Base-by-base conservation (phyloP, 2,113 vertebrate genomes). In the Oceanodroma tethys region DNA sequence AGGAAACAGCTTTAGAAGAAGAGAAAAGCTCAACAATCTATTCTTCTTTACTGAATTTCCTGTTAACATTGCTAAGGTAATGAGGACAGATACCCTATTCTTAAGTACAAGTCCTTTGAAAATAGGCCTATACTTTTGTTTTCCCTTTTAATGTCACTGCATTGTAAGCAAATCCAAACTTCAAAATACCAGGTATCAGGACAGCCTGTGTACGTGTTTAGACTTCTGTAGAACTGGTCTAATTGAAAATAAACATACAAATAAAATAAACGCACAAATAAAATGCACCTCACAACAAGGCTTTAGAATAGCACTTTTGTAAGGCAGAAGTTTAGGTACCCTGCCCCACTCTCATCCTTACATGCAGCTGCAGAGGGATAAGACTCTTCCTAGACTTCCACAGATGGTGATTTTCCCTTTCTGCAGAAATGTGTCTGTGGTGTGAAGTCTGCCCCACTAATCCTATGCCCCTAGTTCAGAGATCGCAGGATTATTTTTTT, bases 341-440 rank as follows among this genome's bases (percentile, higher is more conserved):
- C 40, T 45, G 19, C 7, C n/a, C 30, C 6, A 29, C 17, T 72
- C 52, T 55, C 27, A n/a, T 21, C 58, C 10, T 62, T 56, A 10
- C 6, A 3, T 14, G 26, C 4, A 66, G 11, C 17, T 30, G 7
- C 2, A 1, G 27, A 29, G 4, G 4, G 13, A 6, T n/a, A 55
- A 58, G 22, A 50, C 18, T 45, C 6, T 66, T 56, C n/a, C n/a
- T 62, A 66, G 36, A 47, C 16, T 58, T 71, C 30, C 56, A 55
- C 5, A 68, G 26, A 7, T 32, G 9, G 7, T 2, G 3, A 52
- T 63, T 81, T 91, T 78, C 7, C 14, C 29, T 84, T 81, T 71
- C 56, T 72, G 30, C 5, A 7, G 42, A 63, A 70, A 56, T 2
- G 8, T 6, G 7, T 23, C 42, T 36, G 23, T 4, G 6, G 11